A percentile compares a stretch with the other conserved stretches of the same genome.
phyloP scores from a whole-genome alignment of 2,888 invertebrate species.

The Mythimna albipuncta region DNA sequence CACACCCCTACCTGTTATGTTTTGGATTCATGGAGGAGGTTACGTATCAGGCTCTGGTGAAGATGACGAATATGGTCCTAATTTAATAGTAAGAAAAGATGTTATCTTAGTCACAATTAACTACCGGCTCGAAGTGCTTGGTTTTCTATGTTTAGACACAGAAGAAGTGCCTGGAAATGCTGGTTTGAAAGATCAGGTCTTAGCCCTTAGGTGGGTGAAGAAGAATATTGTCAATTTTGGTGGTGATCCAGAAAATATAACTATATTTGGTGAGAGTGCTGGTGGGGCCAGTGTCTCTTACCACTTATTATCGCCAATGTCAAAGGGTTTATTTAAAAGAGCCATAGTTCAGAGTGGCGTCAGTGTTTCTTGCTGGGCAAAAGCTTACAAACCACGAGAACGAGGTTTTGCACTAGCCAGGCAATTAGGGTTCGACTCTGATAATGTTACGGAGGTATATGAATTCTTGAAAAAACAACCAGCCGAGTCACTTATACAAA shows the following conservation, averaged over 20 bases:
- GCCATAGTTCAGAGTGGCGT: constrained; percentile 93
- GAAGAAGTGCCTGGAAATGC: constrained; percentile 78
- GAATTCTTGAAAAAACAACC: constrained; percentile 69
- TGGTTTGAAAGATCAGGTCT: constrained; percentile 79
- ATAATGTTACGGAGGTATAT: constrained; percentile 66
- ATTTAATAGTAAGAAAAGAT: constrained; percentile 73
- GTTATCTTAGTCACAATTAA: constrained; percentile 79
- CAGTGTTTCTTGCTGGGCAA: constrained; percentile 90
- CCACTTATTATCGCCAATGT: constrained; percentile 78
- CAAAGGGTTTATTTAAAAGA: constrained; percentile 76
- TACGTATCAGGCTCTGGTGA: constrained; percentile 74
- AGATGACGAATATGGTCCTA: constrained; percentile 73
- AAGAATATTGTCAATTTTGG: constrained; percentile 73
- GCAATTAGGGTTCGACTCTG: constrained; percentile 68
- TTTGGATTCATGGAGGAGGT: constrained; percentile 79
- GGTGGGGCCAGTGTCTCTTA: constrained; percentile 70
- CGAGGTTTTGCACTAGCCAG: constrained; percentile 71
- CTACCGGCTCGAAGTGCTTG: constrained; percentile 76
- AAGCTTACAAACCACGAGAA: constrained; percentile 84
- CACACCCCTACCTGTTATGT: constrained; percentile 73
- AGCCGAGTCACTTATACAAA: constrained; percentile 53
- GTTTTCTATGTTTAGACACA: constrained; percentile 76
- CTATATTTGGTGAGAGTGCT: constrained; percentile 77
- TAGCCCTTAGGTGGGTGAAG: constrained; percentile 74
- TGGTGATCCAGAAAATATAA: constrained; percentile 73